Evolutionary conservation across 1,140 invertebrate species (phyloP).

Genomic region (Cephus cinctus): DNA sequence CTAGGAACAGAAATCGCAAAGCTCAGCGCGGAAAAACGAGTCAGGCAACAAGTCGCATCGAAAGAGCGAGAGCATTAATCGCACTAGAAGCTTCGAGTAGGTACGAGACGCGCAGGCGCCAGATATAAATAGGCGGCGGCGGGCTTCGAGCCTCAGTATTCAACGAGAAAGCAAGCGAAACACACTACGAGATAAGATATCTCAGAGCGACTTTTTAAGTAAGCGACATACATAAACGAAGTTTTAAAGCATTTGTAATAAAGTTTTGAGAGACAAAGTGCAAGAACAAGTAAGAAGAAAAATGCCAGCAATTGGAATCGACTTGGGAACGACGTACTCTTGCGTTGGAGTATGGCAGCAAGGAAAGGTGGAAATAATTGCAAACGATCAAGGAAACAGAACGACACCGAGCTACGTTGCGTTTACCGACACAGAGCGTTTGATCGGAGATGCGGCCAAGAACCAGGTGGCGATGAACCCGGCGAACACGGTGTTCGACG

Average conservation of each 20-base stretch:
- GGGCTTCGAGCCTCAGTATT: not conserved
- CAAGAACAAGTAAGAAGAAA: constrained; percentile 26
- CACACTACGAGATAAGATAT: not conserved
- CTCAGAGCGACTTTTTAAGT: not conserved
- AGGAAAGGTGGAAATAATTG: constrained; percentile 85
- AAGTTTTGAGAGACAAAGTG: not conserved
- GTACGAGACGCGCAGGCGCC: not conserved
- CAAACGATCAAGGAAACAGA: constrained; percentile 88
- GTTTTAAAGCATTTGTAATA: not conserved
- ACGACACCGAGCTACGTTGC: constrained; percentile 91
- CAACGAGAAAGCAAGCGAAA: not conserved
- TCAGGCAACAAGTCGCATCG: no score
- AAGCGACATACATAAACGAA: not conserved
- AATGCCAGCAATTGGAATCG: constrained; percentile 67
- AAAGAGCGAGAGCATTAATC: no score
- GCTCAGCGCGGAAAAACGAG: no score
- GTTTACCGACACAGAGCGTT: constrained; percentile 76
- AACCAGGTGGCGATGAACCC: constrained; percentile 63
- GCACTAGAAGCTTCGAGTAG: not conserved
- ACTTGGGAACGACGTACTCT: no score
- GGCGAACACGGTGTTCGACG: constrained; percentile 63
- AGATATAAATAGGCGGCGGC: not conserved
- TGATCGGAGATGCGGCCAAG: no score
- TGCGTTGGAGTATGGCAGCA: constrained; percentile 77
- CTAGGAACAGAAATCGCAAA: no score